Conservation (phyloP, 1,140 invertebrate species). For the Drosophila orosa region DNA sequence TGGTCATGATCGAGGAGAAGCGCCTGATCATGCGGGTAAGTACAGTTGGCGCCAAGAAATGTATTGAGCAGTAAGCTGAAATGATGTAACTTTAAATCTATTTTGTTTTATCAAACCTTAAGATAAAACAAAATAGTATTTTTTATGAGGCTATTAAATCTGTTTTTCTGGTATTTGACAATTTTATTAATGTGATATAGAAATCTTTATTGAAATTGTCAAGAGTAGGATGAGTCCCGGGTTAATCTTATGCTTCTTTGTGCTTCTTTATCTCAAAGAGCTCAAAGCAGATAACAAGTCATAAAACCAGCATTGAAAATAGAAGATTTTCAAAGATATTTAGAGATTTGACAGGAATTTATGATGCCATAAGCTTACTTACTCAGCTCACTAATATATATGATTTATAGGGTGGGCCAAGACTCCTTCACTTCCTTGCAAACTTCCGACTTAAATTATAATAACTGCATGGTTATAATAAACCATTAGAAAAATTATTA, state of each 20-base stretch:
- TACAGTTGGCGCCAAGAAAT: neutral
- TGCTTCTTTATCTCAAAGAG: conserved; percentile 11
- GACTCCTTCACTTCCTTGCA: too few relatives aligned
- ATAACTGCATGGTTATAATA: too few relatives aligned
- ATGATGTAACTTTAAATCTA: too few relatives aligned
- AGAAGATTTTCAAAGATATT: conserved; percentile 7
- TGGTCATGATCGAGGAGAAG: conserved; percentile 34
- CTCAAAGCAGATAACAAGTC: conserved; percentile 16
- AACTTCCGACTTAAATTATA: too few relatives aligned
- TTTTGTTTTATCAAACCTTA: too few relatives aligned
- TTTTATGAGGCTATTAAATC: too few relatives aligned
- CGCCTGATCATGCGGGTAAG: conserved; percentile 60
- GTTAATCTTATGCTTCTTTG: conserved; percentile 27
- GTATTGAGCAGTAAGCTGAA: neutral
- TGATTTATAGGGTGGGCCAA: too few relatives aligned
- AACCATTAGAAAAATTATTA: too few relatives aligned
- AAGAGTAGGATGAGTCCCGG: neutral
- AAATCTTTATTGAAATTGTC: conserved; percentile 53
- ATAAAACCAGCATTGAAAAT: conserved; percentile 2
- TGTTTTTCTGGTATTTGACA: too few relatives aligned
- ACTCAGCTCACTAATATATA: too few relatives aligned
- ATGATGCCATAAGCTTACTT: neutral
- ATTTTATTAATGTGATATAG: too few relatives aligned
- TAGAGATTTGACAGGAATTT: conserved; percentile 16
- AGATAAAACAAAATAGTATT: too few relatives aligned